Percentiles rank a stretch among this genome's conserved stretches.
phyloP scores from a whole-genome alignment of 2,113 vertebrate species.

The Macrotis lagotis region DNA sequence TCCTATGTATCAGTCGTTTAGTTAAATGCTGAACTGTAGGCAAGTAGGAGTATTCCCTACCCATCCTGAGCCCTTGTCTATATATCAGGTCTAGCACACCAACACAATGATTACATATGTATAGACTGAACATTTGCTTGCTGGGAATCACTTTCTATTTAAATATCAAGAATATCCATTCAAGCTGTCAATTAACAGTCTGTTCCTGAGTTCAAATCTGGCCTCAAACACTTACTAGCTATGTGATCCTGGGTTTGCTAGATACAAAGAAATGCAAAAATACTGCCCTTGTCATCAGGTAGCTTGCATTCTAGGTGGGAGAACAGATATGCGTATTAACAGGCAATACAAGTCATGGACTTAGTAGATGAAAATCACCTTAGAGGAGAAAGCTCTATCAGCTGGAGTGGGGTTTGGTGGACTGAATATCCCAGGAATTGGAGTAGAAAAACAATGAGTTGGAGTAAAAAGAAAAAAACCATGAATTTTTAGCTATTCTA shows the following conservation, averaged over 20 bases:
- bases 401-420: background rate
- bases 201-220: background rate
- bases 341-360: background rate
- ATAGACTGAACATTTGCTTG: background rate
- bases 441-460: background rate
- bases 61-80: background rate
- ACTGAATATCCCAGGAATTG: background rate
- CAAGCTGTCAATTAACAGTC: background rate
- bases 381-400: background rate
- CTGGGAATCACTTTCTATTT: background rate
- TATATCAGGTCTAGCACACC: background rate
- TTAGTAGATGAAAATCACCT: background rate
- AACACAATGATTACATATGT: background rate
- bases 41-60: background rate
- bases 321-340: background rate
- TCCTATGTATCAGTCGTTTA: background rate
- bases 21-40: background rate
- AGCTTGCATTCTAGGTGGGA: background rate
- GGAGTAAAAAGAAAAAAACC: background rate
- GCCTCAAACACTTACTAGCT: background rate
- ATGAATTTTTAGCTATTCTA: background rate
- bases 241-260: background rate
- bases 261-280: background rate
- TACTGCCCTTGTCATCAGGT: background rate
- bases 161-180: background rate